phyloP scores from a whole-genome alignment of 1,140 invertebrate genomes.

The Formica exsecta region DNA sequence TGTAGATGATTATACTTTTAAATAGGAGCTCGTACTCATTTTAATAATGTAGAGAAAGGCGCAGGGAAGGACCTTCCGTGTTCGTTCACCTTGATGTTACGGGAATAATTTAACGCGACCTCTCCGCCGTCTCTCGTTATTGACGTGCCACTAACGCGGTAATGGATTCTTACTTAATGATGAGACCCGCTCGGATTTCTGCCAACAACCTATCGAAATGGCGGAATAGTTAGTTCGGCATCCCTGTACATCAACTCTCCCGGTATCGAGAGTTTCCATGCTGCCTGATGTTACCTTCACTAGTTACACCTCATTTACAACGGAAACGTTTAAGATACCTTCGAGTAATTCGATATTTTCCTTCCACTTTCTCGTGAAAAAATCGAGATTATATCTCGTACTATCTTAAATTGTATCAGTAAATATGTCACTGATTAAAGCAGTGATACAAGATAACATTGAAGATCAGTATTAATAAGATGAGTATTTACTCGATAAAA shows the following conservation, averaged over 20 bases:
- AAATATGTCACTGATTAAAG: too few species aligned
- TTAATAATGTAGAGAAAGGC: slow-evolving; percentile 67
- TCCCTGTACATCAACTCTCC: slow-evolving; percentile 42
- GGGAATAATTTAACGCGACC: slow-evolving; percentile 72
- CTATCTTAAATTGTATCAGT: too few species aligned
- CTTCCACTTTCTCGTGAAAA: not conserved
- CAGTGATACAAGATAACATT: too few species aligned
- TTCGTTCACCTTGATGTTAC: slow-evolving; percentile 60
- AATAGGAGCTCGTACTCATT: slow-evolving; percentile 27
- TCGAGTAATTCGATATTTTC: slow-evolving; percentile 35
- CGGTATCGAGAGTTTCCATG: slow-evolving; percentile 16
- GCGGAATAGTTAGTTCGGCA: slow-evolving; percentile 59
- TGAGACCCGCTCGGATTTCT: slow-evolving; percentile 60
- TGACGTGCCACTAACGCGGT: slow-evolving; percentile 62
- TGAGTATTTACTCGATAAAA: too few species aligned
- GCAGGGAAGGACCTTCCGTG: slow-evolving; percentile 55
- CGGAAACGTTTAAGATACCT: slow-evolving; percentile 35
- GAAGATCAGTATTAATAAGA: too few species aligned
- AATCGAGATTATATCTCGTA: too few species aligned
- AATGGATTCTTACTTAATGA: slow-evolving; percentile 75
- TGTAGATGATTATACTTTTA: slow-evolving; percentile 26
- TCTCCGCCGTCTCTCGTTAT: slow-evolving; percentile 63
- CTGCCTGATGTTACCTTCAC: not conserved
- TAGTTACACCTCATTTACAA: slow-evolving; percentile 43
- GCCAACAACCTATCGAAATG: slow-evolving; percentile 64